Percentiles rank a stretch among this genome's conserved stretches.
phyloP scores from a whole-genome alignment of 2,888 invertebrate species.

The Dryocosmus kuriphilus region DNA sequence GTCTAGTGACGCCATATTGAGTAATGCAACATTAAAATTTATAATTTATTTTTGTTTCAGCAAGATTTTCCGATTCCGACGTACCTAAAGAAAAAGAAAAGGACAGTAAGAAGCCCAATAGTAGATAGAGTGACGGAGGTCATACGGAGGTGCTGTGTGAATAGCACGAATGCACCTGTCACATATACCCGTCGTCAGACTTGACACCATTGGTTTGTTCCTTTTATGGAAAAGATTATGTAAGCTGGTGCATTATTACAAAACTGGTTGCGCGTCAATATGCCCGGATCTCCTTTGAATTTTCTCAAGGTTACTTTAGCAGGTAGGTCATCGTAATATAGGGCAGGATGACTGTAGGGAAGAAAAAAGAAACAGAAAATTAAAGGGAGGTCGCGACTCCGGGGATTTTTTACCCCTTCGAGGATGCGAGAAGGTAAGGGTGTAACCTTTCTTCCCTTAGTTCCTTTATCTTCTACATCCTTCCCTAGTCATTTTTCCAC shows the following conservation, averaged over 20 bases:
- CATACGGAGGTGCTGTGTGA: not conserved
- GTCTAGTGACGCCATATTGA: no score
- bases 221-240: slow-evolving; percentile 66
- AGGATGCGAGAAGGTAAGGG: slow-evolving; percentile 8
- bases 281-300: slow-evolving; percentile 49
- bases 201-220: slow-evolving; percentile 68
- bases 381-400: not conserved
- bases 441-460: not conserved
- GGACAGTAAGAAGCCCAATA: no score
- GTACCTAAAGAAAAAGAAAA: no score
- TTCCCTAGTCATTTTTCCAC: not conserved
- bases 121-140: slow-evolving; percentile 16
- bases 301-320: no score
- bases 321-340: slow-evolving; percentile 51
- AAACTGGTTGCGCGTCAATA: slow-evolving; percentile 56
- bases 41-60: no score
- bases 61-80: no score
- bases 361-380: no score
- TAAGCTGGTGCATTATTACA: slow-evolving; percentile 60
- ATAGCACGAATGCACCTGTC: slow-evolving; percentile 26
- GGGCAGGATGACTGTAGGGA: not conserved
- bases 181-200: slow-evolving; percentile 55
- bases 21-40: no score
- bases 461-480: no score
- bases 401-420: not conserved